A percentile compares a stretch with the other conserved stretches of the same genome.
Evolutionary conservation across 2,888 invertebrate genomes (phyloP).

Genomic region (Calameuta idolon): DNA sequence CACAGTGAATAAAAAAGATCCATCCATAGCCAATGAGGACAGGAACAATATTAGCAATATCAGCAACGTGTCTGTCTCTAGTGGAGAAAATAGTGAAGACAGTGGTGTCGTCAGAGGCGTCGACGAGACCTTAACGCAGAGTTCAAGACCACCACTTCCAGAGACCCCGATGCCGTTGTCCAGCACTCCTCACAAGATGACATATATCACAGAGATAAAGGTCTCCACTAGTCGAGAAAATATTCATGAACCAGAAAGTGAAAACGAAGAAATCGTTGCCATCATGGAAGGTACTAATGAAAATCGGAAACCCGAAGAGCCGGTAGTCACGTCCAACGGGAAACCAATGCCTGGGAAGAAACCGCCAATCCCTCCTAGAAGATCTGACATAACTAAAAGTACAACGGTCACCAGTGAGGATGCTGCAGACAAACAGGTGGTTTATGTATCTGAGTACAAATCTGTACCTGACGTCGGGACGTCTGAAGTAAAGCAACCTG

Average conservation of each 20-base stretch:
- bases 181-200: constrained; percentile 64
- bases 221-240: constrained; percentile 68
- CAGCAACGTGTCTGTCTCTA: constrained; percentile 62
- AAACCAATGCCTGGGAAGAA: constrained; percentile 58
- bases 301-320: constrained; percentile 33
- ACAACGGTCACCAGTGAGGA: constrained; percentile 40
- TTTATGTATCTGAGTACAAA: constrained; percentile 63
- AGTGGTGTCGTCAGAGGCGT: constrained; percentile 56
- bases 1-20: constrained; percentile 49
- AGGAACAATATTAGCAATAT: constrained; percentile 41
- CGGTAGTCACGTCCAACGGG: constrained; percentile 54
- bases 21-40: constrained; percentile 43
- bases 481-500: constrained; percentile 27
- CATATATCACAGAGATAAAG: constrained; percentile 81
- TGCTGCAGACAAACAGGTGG: constrained; percentile 53
- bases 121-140: constrained; percentile 37
- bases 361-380: constrained; percentile 69
- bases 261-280: constrained; percentile 39
- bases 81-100: constrained; percentile 60
- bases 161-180: constrained; percentile 62
- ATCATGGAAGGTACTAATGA: constrained; percentile 38
- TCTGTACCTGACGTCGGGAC: constrained; percentile 21
- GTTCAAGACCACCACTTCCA: constrained; percentile 62
- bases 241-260: constrained; percentile 27
- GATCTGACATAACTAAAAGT: constrained; percentile 61